These are phyloP conservation scores for Dascyllus trimaculatus DNA, from an alignment of 2,113 vertebrate genomes.

Conservation along the genomic window DNA sequence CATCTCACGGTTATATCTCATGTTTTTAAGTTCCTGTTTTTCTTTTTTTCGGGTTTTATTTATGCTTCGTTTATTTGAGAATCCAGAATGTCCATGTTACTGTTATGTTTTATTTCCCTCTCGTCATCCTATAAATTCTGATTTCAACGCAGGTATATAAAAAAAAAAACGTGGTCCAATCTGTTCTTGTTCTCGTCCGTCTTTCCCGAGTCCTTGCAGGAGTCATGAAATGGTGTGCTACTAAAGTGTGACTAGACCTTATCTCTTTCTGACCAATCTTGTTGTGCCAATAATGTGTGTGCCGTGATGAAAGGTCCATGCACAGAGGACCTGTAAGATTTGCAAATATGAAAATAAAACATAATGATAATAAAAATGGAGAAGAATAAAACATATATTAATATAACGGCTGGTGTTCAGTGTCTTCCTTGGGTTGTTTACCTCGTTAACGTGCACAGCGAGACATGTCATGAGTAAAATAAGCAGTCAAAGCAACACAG, in stretches of 20 bases:
- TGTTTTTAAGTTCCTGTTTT: constrained; percentile 49
- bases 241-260: constrained; percentile 74
- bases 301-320: constrained; percentile 74
- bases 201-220: constrained; percentile 74
- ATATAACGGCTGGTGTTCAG: constrained; percentile 60
- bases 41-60: constrained; percentile 46
- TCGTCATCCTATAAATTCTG: constrained; percentile 62
- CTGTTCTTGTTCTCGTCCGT: constrained; percentile 70
- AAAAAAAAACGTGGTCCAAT: constrained; percentile 37
- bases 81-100: constrained; percentile 68
- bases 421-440: constrained; percentile 53
- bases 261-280: constrained; percentile 79
- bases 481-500: too few species aligned
- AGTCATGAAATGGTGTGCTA: constrained; percentile 75
- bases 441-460: too few species aligned
- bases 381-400: constrained; percentile 84
- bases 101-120: constrained; percentile 67
- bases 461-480: too few species aligned
- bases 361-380: constrained; percentile 74
- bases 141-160: constrained; percentile 53
- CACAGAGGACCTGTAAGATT: constrained; percentile 74
- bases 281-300: constrained; percentile 81
- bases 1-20: constrained; percentile 68
- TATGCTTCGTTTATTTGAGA: constrained; percentile 74
- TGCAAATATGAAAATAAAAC: constrained; percentile 76